A percentile compares a stretch with the other conserved stretches of the same genome.
phyloP scores from a whole-genome alignment of 1,140 invertebrate genomes.

The Formica exsecta region DNA sequence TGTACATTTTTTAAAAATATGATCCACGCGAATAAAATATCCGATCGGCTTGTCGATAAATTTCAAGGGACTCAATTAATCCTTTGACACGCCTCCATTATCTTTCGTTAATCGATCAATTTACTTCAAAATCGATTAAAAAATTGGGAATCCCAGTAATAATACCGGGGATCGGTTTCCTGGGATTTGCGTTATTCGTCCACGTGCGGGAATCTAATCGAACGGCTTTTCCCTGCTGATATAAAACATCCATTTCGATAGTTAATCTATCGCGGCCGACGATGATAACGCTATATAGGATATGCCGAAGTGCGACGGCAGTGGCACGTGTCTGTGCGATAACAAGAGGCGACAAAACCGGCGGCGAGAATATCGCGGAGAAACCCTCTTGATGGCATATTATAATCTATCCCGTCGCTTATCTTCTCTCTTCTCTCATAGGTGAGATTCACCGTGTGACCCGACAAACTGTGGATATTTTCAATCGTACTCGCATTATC shows the following conservation, averaged over 20 bases:
- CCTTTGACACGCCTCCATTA: constrained; percentile 1
- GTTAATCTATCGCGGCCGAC: constrained; percentile 23
- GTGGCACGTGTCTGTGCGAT: neutral
- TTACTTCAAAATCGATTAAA: constrained; percentile 55
- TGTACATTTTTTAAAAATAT: neutral
- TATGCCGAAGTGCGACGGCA: neutral
- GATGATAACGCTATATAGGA: constrained; percentile 7
- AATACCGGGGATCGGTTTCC: constrained; percentile 24
- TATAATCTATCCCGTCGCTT: neutral
- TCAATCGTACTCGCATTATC: constrained; percentile 5
- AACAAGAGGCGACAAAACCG: neutral
- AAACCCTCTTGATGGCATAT: neutral
- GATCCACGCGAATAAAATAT: constrained; percentile 16
- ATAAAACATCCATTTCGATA: constrained; percentile 23
- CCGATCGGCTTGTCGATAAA: constrained; percentile 20
- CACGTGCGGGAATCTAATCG: constrained; percentile 28
- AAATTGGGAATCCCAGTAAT: neutral
- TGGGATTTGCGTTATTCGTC: constrained; percentile 40
- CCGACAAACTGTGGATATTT: constrained; percentile 8
- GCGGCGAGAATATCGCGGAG: neutral
- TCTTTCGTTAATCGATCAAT: constrained; percentile 42
- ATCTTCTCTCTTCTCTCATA: neutral
- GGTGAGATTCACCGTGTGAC: neutral
- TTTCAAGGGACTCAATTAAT: constrained; percentile 35
- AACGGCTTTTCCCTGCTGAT: constrained; percentile 28